Evolutionary conservation across 2,888 invertebrate genomes (phyloP).

Genomic region (Ypsolopha sequella): DNA sequence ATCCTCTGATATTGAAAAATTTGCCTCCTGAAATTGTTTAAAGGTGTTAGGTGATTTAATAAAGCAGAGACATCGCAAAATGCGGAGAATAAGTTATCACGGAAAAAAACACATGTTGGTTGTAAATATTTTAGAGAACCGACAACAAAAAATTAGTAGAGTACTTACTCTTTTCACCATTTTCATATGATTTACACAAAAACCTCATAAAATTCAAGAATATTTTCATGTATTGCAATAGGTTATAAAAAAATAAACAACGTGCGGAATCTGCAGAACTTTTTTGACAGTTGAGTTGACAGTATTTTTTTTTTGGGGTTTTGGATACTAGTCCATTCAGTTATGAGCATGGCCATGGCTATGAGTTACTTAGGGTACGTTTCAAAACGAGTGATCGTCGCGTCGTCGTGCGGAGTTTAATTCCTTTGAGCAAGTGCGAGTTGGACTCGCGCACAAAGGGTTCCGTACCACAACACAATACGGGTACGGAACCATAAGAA

Average conservation of each 20-base stretch:
- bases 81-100: not conserved
- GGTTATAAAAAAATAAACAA: slow-evolving; percentile 47
- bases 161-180: slow-evolving; percentile 48
- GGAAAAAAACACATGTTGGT: no score
- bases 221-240: slow-evolving; percentile 11
- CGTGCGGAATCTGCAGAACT: slow-evolving; percentile 13
- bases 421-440: no score
- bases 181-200: slow-evolving; percentile 8
- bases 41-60: not conserved
- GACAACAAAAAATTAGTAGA: not conserved
- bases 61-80: no score
- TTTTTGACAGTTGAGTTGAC: not conserved
- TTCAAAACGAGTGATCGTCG: no score
- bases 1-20: slow-evolving; percentile 31
- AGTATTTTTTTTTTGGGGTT: not conserved
- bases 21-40: slow-evolving; percentile 26
- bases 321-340: no score
- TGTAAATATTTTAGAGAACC: not conserved
- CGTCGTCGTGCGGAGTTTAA: no score
- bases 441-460: no score
- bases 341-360: no score
- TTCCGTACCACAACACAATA: no score
- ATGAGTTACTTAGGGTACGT: no score
- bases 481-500: no score
- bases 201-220: not conserved